These are phyloP conservation scores for Panthera tigris DNA, from an alignment of 2,113 vertebrate species.

Conservation along the genomic window DNA sequence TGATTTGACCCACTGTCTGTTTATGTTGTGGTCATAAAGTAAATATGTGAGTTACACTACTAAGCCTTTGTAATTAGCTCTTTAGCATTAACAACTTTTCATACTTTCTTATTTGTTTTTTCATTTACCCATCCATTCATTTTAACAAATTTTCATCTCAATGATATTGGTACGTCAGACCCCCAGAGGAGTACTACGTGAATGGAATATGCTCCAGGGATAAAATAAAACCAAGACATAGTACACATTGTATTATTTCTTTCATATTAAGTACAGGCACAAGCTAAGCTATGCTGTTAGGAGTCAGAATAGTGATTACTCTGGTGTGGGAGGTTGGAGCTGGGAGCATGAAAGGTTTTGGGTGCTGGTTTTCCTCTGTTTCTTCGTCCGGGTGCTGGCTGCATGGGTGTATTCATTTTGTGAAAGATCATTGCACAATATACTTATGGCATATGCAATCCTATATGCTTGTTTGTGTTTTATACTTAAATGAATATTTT, in stretches of 20 bases:
- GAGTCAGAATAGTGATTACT: neutral
- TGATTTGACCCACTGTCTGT: neutral
- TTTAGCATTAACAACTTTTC: neutral
- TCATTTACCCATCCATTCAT: neutral
- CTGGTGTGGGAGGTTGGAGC: neutral
- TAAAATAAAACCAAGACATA: neutral
- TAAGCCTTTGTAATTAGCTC: neutral
- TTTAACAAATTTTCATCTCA: neutral
- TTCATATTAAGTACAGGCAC: neutral
- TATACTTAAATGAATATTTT: neutral
- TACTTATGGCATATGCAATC: neutral
- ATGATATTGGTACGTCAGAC: neutral
- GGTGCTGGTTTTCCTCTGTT: neutral
- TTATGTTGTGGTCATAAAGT: neutral
- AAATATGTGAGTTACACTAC: neutral
- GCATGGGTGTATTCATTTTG: neutral
- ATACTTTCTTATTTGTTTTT: neutral
- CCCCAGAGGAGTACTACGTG: neutral
- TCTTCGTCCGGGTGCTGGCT: neutral
- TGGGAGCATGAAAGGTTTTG: neutral
- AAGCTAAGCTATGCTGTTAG: neutral
- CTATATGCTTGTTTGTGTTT: neutral
- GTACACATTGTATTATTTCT: neutral
- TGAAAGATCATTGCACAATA: neutral
- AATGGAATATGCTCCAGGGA: neutral